These are phyloP conservation scores for Luidia sarsii DNA, from an alignment of 53 echinoderm and acorn worm species.

Conservation along the genomic window DNA sequence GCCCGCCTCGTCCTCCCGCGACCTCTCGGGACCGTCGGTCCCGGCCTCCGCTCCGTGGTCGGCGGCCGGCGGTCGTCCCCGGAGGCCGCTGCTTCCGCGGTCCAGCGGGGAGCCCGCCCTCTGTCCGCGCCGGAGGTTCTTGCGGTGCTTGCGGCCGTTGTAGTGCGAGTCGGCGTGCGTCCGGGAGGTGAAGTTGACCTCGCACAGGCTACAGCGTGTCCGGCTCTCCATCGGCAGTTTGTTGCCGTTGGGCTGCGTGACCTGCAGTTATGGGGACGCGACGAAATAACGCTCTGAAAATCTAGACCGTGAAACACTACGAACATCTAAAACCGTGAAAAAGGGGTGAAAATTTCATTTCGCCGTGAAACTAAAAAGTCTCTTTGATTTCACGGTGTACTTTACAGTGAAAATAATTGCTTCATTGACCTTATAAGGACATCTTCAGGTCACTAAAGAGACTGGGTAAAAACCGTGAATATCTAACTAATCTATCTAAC, in stretches of 20 bases:
- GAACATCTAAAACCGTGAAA: background rate
- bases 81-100: background rate
- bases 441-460: no score
- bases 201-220: constrained; percentile 15
- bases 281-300: background rate
- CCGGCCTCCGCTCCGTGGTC: background rate
- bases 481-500: no score
- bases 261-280: background rate
- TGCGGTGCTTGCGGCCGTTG: constrained; percentile 45
- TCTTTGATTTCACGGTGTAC: background rate
- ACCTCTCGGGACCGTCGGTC: background rate
- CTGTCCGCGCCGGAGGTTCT: background rate
- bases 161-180: constrained; percentile 42
- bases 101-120: background rate
- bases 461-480: no score
- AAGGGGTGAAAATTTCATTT: no score
- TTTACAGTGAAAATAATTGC: background rate
- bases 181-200: constrained; percentile 41
- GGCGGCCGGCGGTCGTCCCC: background rate
- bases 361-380: no score
- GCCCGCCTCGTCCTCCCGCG: background rate
- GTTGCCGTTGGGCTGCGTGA: background rate
- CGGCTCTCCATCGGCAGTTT: background rate
- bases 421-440: no score
- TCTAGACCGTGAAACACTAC: background rate